Evolutionary conservation across 1,140 invertebrate species (phyloP), one percentile per base, ranked within the genome.

Genomic region (Oscheius sp.): DNA sequence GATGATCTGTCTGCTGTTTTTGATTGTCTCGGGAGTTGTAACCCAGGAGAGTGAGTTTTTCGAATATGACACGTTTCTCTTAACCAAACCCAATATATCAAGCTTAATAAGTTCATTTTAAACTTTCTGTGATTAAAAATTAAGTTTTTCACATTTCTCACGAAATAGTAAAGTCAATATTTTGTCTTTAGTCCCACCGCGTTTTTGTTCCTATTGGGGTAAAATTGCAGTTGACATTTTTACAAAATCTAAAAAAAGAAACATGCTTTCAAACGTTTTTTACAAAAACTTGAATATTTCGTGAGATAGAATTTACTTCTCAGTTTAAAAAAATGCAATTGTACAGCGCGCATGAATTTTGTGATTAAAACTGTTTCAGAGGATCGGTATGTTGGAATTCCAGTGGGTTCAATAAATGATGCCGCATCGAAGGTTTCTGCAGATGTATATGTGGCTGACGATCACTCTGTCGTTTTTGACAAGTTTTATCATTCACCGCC

Each of bases 391-490:
- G 7, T 55, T 7, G 49, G 49, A 13, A 55, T 55, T 13, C 49
- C 49, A 13, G 7, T 55, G 15, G 49, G 49, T 4, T 20, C 4
- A 15, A 7, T 55, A 7, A 26, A 55, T 13, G 49, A 55, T 23
- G 23, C 7, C 7, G 7, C 15, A 23, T 7, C 7, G 7, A 15
- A 23, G 7, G 49, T 55, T 7, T 64, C 63, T 18, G 79, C 79
- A 10, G 81, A 80, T 73, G 42, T 80, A 29, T 80, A 84, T 72
- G 81, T 81, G 18, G 79, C 79, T 23, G 79, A 80, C 68, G 79
- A 80, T 68, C 83, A 76, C 64, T 74, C 79, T 28, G 74, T 80
- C 20, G 46, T 81, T 20, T 83, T 80, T 58, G 81, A 83, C 65
- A 82, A 80, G 46, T 83, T 80, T 64, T 52, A 68, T 18, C 81